These are phyloP conservation scores for Enteromius radiatus DNA, from an alignment of 2,797 vertebrate species.

Conservation along the genomic window DNA sequence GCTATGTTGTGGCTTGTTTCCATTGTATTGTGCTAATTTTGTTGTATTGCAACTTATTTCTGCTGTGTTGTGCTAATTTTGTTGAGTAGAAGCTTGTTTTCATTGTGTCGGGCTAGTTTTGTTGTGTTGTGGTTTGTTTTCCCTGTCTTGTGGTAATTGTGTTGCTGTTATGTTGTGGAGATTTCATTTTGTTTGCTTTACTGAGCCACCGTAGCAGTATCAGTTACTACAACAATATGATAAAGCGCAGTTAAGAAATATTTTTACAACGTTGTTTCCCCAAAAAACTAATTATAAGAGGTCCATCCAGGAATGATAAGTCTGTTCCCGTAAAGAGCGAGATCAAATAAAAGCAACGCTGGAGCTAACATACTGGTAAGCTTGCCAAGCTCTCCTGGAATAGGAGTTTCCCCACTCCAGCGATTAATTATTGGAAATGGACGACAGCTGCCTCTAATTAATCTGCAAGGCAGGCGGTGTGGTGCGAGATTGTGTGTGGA, in stretches of 20 bases:
- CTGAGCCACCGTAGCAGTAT: background rate
- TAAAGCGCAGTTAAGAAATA: background rate
- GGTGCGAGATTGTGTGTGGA: slow-evolving; percentile 34
- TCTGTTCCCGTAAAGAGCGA: slow-evolving; percentile 11
- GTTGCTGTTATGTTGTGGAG: no score
- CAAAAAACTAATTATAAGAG: background rate
- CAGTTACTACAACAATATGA: background rate
- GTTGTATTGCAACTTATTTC: no score
- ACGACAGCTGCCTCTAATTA: slow-evolving; percentile 63
- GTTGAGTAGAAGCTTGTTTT: no score
- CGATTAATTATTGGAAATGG: slow-evolving; percentile 61
- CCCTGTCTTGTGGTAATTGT: no score
- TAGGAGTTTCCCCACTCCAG: slow-evolving; percentile 44
- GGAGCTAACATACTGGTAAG: slow-evolving; percentile 3
- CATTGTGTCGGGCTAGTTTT: no score
- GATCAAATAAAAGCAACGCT: slow-evolving; percentile 22
- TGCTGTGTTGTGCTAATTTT: no score
- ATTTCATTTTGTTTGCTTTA: background rate
- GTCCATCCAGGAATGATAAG: background rate
- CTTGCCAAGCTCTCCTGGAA: slow-evolving; percentile 45
- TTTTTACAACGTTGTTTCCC: background rate
- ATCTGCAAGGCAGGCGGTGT: slow-evolving; percentile 44
- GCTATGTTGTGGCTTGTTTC: no score
- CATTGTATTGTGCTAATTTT: no score
- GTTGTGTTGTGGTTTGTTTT: no score